A percentile compares a stretch with the other conserved stretches of the same genome.
Evolutionary conservation across 2,113 vertebrate species (phyloP).

Genomic region (Cryptomyrus ogoouensis): DNA sequence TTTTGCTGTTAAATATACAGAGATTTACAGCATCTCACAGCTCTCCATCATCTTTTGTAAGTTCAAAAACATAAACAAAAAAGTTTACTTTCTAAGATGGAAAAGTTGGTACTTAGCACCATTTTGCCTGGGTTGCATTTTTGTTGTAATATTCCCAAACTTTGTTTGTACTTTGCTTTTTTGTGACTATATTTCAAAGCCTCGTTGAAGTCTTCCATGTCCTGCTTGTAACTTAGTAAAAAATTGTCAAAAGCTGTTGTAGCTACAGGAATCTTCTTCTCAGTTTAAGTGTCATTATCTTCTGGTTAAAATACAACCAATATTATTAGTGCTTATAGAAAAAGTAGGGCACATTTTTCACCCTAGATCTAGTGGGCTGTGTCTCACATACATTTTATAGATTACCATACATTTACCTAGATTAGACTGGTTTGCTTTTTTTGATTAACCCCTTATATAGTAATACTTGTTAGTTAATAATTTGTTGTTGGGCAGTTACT

Average conservation of each 20-base stretch:
- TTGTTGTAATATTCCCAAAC: neutral
- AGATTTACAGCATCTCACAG: conserved; percentile 21
- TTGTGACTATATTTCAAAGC: conserved; percentile 14
- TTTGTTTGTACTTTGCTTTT: conserved; percentile 4
- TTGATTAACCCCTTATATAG: neutral
- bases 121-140: conserved; percentile 7
- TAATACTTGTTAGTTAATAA: neutral
- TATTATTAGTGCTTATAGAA: conserved; percentile 7
- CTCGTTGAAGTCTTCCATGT: conserved; percentile 27
- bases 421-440: neutral
- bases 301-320: conserved; percentile 20
- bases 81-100: neutral
- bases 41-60: neutral
- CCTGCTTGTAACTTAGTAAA: conserved; percentile 11
- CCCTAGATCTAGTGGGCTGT: neutral
- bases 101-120: neutral
- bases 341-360: neutral
- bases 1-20: conserved; percentile 32
- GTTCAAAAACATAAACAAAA: conserved; percentile 26
- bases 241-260: neutral
- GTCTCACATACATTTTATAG: neutral
- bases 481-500: neutral
- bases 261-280: conserved; percentile 5
- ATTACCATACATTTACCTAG: conserved; percentile 6
- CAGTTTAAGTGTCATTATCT: conserved; percentile 8